Base-by-base conservation (phyloP, 2,113 vertebrate species). In the Calypte anna region DNA sequence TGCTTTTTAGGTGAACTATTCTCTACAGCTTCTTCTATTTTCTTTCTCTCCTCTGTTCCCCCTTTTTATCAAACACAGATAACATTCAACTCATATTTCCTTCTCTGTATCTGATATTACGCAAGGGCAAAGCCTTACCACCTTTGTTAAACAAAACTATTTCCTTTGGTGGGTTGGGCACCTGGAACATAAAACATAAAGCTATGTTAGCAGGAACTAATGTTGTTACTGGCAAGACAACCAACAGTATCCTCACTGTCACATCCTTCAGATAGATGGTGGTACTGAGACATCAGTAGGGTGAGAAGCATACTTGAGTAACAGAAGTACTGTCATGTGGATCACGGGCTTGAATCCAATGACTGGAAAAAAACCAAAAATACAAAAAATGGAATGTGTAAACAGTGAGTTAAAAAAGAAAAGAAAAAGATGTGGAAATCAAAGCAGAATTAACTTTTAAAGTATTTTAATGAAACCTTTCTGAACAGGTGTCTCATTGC, bases 141-240 rank as follows among this genome's bases (percentile, higher is more conserved):
- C 91, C 93, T 90, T 93, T 8, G 72, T 83, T 95, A 90, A 91
- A 78, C 86, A 94, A 59, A 88, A 50, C 43, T 43, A 31, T 81
- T 96, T 92, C 61, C 57, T 86, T 46, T 48, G 64, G 72, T 77
- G 88, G 66, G 24, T 36, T 91, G 48, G 64, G 84, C 96, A 85
- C 76, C 79, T 81, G 64, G 62, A 91, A 89, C 63, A 57, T 27
- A 58, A 58, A 83, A 86, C 30, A 50, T 74, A 74, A 93, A 83
- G 33, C 62, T 23, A 14, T 72, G 76, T 87, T 51, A 72, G 70
- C 73, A 51, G 75, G 91, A 93, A 15, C 75, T 55, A 57, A 38
- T 38, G 55, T 51, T 63, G 77, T 66, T 91, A 80, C 70, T 93
- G 82, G 85, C 82, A 80, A 51, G 78, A 70, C 51, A 86, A 14